Percentiles rank a stretch among this genome's conserved stretches.
These are phyloP conservation scores for Vimba vimba DNA, from an alignment of 2,113 vertebrate genomes.

Conservation along the genomic window DNA sequence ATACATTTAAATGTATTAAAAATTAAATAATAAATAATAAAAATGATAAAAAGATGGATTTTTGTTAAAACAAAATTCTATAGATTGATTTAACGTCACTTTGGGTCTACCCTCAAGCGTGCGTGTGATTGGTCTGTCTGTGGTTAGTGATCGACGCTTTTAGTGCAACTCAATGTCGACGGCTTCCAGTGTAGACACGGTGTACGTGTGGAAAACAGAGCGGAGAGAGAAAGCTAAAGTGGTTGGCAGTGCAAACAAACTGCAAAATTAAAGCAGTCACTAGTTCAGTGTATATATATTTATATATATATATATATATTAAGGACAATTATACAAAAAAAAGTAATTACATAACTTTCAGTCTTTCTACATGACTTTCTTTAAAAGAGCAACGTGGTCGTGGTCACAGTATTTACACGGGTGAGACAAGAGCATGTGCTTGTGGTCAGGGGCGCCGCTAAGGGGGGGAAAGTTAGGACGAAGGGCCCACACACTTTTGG, in stretches of 20 bases:
- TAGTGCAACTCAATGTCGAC: neutral
- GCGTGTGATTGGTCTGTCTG: neutral
- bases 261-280: constrained; percentile 41
- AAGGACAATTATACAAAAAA: constrained; percentile 46
- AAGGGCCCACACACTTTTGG: no score
- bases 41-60: no score
- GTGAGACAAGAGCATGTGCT: constrained; percentile 18
- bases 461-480: no score
- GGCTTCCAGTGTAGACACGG: neutral
- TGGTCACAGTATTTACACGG: constrained; percentile 47
- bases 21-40: no score
- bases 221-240: constrained; percentile 43
- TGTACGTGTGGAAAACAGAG: constrained; percentile 5
- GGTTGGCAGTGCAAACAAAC: constrained; percentile 52
- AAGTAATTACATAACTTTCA: constrained; percentile 37
- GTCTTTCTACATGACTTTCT: constrained; percentile 19
- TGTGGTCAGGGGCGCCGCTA: no score
- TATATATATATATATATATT: constrained; percentile 39
- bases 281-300: constrained; percentile 31
- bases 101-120: neutral
- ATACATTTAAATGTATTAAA: neutral
- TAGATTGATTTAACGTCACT: neutral
- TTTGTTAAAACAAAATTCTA: neutral
- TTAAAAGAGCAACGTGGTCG: neutral
- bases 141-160: neutral